Conservation (phyloP, 2,797 vertebrate species). For the Rhinatrema bivittatum region DNA sequence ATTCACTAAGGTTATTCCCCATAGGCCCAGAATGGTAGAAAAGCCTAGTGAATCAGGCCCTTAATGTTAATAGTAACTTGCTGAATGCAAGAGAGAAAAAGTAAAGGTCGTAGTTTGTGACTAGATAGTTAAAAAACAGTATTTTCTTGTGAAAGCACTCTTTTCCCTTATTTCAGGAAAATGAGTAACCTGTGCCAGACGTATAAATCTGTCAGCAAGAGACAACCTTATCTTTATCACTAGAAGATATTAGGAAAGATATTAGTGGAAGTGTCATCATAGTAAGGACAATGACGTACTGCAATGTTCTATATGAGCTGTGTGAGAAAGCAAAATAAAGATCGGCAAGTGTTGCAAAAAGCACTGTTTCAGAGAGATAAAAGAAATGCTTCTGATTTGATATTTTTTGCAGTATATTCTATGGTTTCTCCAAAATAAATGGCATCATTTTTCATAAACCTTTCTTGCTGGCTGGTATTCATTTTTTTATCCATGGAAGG, state of each 20-base stretch:
- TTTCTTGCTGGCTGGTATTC: too few species aligned
- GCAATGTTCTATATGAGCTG: background rate
- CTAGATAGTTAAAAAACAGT: too few species aligned
- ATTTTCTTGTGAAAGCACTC: constrained; percentile 3
- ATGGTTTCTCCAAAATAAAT: background rate
- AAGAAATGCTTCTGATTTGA: background rate
- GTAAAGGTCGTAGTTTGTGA: too few species aligned
- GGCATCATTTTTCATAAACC: constrained; percentile 3
- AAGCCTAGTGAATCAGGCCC: too few species aligned
- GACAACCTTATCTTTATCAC: constrained; percentile 31
- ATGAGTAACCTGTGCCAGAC: constrained; percentile 22
- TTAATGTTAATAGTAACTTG: too few species aligned
- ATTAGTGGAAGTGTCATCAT: constrained; percentile 17
- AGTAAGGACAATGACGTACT: constrained; percentile 23
- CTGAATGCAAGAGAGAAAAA: too few species aligned
- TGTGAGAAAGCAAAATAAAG: constrained; percentile 12
- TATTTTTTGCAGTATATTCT: background rate
- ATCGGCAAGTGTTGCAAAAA: constrained; percentile 2
- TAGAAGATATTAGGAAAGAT: constrained; percentile 28
- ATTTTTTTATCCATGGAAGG: too few species aligned
- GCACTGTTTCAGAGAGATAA: background rate
- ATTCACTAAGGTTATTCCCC: too few species aligned
- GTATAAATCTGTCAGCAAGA: constrained; percentile 44
- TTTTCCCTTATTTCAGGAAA: constrained; percentile 22
- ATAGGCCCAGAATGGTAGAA: too few species aligned